Percentiles rank a stretch among this genome's conserved stretches.
Evolutionary conservation across 2,888 invertebrate genomes (phyloP).

Genomic region (Lepidonotus clava): DNA sequence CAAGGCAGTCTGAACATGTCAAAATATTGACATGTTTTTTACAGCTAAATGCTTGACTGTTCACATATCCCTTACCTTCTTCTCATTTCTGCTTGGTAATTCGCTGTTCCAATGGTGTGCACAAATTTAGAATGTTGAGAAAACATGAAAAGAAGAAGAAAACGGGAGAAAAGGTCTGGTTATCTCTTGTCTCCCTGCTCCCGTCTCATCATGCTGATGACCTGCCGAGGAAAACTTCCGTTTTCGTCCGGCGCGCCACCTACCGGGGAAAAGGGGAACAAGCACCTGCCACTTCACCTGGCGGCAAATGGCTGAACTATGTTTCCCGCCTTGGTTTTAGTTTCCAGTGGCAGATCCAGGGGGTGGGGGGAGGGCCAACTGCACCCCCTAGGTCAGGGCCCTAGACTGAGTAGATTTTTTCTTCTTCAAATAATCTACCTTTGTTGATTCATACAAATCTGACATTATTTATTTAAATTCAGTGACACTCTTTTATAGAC

Average conservation of each 20-base stretch:
- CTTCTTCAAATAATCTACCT: too few species aligned
- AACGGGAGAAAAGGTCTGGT: background rate
- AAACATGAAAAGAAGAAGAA: background rate
- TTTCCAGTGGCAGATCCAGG: too few species aligned
- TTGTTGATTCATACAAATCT: too few species aligned
- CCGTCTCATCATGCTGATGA: conserved; percentile 42
- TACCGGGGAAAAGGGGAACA: background rate
- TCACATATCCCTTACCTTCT: background rate
- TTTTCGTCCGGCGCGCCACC: conserved; percentile 1
- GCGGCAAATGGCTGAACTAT: background rate
- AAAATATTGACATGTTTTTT: conserved; percentile 28
- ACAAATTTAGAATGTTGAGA: background rate
- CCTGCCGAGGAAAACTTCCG: conserved; percentile 37
- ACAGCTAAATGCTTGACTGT: background rate
- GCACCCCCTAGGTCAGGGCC: too few species aligned
- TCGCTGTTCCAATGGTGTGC: background rate
- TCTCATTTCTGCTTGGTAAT: background rate
- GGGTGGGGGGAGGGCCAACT: too few species aligned
- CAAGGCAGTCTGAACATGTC: too few species aligned
- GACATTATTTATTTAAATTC: too few species aligned
- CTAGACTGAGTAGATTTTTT: too few species aligned
- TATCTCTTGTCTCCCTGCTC: conserved; percentile 16
- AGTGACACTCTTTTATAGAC: too few species aligned
- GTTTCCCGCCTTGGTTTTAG: too few species aligned
- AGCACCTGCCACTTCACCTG: conserved; percentile 13